These are phyloP conservation scores for Alligator mississippiensis DNA, from an alignment of 2,113 vertebrate species.

Conservation along the genomic window DNA sequence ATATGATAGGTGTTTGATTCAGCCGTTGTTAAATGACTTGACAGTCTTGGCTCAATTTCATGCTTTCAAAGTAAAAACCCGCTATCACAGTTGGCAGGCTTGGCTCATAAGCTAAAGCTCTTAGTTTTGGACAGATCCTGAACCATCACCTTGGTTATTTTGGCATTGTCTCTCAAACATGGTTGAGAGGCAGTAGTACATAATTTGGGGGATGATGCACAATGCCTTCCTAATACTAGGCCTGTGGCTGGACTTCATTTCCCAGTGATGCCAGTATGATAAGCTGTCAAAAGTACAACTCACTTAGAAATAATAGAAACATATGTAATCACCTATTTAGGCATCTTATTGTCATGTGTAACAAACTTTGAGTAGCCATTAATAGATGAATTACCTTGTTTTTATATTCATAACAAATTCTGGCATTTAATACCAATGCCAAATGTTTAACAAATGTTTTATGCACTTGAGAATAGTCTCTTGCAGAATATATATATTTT, in stretches of 20 bases:
- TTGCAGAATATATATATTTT: neutral
- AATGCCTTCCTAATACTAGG: neutral
- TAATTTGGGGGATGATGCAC: neutral
- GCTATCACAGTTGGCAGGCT: neutral
- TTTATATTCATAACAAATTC: neutral
- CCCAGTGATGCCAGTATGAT: neutral
- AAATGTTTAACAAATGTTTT: neutral
- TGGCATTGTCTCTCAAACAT: neutral
- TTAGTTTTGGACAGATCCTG: neutral
- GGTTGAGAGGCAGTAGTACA: neutral
- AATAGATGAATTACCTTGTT: neutral
- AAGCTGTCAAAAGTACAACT: neutral
- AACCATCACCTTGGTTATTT: neutral
- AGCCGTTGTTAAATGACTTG: neutral
- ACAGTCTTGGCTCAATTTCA: neutral
- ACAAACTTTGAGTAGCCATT: neutral
- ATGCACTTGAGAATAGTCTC: neutral
- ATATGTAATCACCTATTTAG: neutral
- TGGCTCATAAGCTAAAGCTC: neutral
- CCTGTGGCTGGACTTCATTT: neutral
- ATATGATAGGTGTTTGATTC: neutral
- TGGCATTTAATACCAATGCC: neutral
- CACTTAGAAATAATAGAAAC: neutral
- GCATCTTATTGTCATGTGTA: neutral
- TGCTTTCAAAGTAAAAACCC: neutral